phyloP scores from a whole-genome alignment of 2,888 invertebrate genomes.

The Balanococcus diminutus region DNA sequence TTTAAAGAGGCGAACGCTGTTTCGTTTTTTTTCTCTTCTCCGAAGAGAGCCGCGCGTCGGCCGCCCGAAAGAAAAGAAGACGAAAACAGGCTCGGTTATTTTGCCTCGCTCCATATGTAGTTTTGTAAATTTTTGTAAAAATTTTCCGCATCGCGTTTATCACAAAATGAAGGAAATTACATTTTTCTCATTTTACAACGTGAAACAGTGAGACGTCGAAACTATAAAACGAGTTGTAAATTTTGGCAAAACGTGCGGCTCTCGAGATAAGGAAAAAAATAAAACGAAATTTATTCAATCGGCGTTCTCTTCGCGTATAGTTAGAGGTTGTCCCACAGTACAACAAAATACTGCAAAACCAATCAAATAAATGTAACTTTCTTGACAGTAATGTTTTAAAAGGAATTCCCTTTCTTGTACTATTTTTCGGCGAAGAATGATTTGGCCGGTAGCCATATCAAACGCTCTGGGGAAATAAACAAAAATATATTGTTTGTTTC shows the following conservation, averaged over 20 bases:
- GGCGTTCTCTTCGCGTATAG: conserved; percentile 27
- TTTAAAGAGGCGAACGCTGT: conserved; percentile 15
- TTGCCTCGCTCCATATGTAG: background rate
- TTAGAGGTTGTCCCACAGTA: conserved; percentile 45
- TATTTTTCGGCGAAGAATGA: conserved; percentile 36
- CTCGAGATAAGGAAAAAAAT: conserved; percentile 34
- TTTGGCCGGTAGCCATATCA: conserved; percentile 48
- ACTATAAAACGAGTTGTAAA: conserved; percentile 47
- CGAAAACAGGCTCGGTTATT: background rate
- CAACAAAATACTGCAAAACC: conserved; percentile 44
- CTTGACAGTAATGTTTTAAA: conserved; percentile 47
- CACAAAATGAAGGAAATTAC: conserved; percentile 38
- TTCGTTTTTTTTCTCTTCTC: background rate
- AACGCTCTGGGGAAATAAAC: conserved; percentile 47
- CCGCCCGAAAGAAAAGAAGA: background rate
- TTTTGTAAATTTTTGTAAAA: conserved; percentile 11
- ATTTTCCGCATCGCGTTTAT: conserved; percentile 40
- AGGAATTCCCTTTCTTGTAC: conserved; percentile 37
- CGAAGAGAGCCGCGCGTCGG: too few species aligned
- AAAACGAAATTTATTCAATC: conserved; percentile 48
- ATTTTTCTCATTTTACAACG: conserved; percentile 37
- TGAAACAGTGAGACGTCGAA: conserved; percentile 45
- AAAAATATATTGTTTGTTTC: conserved; percentile 48
- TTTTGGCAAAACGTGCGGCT: conserved; percentile 35
- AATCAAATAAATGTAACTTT: conserved; percentile 50